Percentiles rank a stretch among this genome's conserved stretches.
Conservation (phyloP, 2,113 vertebrate species). For the Suncus etruscus region DNA sequence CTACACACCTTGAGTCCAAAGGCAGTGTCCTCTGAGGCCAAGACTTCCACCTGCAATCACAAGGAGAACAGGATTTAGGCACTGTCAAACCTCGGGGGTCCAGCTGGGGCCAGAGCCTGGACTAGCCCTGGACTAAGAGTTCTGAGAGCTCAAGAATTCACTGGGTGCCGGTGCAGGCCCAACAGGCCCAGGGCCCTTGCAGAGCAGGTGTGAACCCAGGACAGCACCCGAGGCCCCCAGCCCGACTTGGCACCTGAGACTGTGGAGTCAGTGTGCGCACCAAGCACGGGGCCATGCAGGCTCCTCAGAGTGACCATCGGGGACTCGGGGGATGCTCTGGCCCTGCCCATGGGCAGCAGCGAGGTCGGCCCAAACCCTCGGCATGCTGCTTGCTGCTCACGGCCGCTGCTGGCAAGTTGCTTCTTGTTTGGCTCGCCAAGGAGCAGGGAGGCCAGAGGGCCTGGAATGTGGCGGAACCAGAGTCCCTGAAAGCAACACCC, state of each 20-base stretch:
- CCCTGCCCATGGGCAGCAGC: too few relatives aligned
- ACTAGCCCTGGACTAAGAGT: neutral
- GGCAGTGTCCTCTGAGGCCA: slow-evolving; percentile 85
- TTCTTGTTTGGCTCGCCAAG: slow-evolving; percentile 31
- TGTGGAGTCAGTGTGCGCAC: too few relatives aligned
- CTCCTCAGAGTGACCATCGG: neutral
- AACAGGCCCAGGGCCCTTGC: too few relatives aligned
- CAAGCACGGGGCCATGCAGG: neutral
- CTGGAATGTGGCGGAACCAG: slow-evolving; percentile 67
- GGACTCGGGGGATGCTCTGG: neutral
- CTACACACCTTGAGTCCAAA: slow-evolving; percentile 88
- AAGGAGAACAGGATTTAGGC: slow-evolving; percentile 85
- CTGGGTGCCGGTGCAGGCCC: too few relatives aligned
- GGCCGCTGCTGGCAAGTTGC: slow-evolving; percentile 41
- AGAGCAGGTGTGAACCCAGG: neutral
- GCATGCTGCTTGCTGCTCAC: too few relatives aligned
- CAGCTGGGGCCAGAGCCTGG: slow-evolving; percentile 53
- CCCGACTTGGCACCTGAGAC: neutral
- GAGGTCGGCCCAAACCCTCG: too few relatives aligned
- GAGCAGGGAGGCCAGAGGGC: neutral
- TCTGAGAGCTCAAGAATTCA: neutral
- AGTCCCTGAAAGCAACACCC: neutral
- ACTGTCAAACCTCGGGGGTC: slow-evolving; percentile 65
- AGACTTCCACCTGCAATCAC: slow-evolving; percentile 87
- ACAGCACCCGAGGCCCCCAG: neutral